These are phyloP conservation scores for Istiophorus platypterus DNA, from an alignment of 2,113 vertebrate genomes.

Conservation along the genomic window DNA sequence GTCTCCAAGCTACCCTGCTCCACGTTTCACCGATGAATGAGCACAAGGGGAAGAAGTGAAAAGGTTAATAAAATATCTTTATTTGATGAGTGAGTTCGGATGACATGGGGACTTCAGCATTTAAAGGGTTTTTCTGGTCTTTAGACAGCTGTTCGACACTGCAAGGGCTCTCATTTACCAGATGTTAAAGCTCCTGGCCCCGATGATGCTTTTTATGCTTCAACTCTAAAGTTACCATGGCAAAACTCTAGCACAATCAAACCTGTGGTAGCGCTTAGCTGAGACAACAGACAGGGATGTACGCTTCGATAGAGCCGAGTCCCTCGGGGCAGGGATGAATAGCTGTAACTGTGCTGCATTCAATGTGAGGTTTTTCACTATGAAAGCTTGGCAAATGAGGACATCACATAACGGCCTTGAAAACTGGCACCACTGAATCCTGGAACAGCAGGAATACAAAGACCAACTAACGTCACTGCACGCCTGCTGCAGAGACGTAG, in stretches of 20 bases:
- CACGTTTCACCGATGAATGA: neutral
- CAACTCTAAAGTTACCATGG: conserved; percentile 78
- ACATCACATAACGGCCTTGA: conserved; percentile 64
- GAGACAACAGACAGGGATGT: conserved; percentile 47
- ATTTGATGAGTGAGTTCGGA: neutral
- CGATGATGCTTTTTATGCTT: conserved; percentile 52
- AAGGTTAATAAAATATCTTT: conserved; percentile 1
- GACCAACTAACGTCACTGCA: conserved; percentile 55
- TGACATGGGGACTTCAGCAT: neutral
- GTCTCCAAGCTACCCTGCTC: neutral
- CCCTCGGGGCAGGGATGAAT: conserved; percentile 69
- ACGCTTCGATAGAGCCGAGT: conserved; percentile 66
- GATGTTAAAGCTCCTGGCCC: conserved; percentile 46
- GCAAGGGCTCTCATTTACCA: conserved; percentile 49
- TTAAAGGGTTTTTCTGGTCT: conserved; percentile 10
- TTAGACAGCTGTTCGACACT: conserved; percentile 22
- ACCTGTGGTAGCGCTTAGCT: conserved; percentile 36
- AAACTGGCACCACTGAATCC: conserved; percentile 64
- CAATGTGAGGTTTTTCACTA: conserved; percentile 71
- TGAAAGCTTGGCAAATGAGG: conserved; percentile 68
- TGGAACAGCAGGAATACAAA: conserved; percentile 58
- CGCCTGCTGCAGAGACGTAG: conserved; percentile 34
- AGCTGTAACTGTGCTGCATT: conserved; percentile 55
- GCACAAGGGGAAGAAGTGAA: neutral
- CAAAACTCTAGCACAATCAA: conserved; percentile 63